Base-by-base conservation (phyloP, 35 echinoderm and acorn worm genomes). In the Eucidaris tribuloides region DNA sequence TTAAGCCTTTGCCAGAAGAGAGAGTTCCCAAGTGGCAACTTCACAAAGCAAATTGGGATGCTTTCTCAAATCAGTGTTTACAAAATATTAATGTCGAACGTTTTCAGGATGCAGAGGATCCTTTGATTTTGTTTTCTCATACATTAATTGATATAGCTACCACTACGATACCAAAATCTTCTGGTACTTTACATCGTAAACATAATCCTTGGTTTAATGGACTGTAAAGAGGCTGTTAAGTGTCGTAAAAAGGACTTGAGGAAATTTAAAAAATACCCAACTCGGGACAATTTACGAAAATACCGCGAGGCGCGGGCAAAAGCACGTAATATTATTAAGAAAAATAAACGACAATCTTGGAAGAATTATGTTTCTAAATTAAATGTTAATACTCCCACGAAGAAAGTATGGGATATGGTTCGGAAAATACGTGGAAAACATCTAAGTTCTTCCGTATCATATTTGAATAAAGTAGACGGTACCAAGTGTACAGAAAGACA, bases 11-110 rank as follows among this genome's bases (percentile, higher is more conserved):
- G 77, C 43, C 77, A 4, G 15, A 79, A 79, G 77, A 54, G 77
- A 79, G 77, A 52, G 77, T 56, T 15, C 77, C 77, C 13, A 55
- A 45, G 45, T 79, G 77, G 77, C 77, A 79, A 54, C 77, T 79
- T 7, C 13, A 52, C 23, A 79, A 79, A 52, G 77, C 44, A 20
- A 45, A 79, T 45, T 79, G 77, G 77, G 40, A 37, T 55, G 45
- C 40, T 45, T 79, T 79, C 49, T 45, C 7, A 4, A 56, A 54
- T 55, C 77, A 45, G 1, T 41, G 68, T 17, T 52, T 52, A n/a
- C 48, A 52, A 52, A 52, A 52, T n/a, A 52, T 52, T 52, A 52
- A 52, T 52, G 9, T 11, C n/a, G 48, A 52, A 11, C n/a, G 9
- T 52, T 52, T 52, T 52, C 32, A 38, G 68, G 68, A 74, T 38